Evolutionary conservation across 2,797 vertebrate species (phyloP).

Genomic region (Triplophysa yarkandensis): DNA sequence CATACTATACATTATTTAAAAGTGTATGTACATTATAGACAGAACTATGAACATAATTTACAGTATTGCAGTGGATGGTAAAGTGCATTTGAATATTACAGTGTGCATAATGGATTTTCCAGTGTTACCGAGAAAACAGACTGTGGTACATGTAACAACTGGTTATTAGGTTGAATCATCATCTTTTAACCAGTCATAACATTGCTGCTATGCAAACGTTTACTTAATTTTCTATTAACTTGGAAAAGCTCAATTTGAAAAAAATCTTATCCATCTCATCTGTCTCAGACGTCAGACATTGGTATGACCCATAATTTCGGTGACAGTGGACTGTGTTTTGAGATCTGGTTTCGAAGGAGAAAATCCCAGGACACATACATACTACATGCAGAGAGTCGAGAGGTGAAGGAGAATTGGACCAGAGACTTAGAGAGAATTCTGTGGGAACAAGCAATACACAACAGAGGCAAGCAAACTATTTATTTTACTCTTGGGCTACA

Average conservation of each 20-base stretch:
- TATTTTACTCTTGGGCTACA: background rate
- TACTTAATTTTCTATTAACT: background rate
- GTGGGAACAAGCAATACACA: conserved; percentile 83
- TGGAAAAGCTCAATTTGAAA: too few species aligned
- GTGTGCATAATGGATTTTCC: too few species aligned
- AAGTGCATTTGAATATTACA: too few species aligned
- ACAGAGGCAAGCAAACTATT: conserved; percentile 71
- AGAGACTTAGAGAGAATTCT: conserved; percentile 81
- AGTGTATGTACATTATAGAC: too few species aligned
- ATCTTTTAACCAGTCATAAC: background rate
- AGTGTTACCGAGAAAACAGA: too few species aligned
- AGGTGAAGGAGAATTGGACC: conserved; percentile 79
- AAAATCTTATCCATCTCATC: background rate
- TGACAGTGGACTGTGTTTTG: conserved; percentile 80
- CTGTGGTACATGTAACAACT: too few species aligned
- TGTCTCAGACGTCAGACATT: conserved; percentile 78
- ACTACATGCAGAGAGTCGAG: conserved; percentile 72
- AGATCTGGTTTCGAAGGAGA: conserved; percentile 85
- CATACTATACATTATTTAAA: too few species aligned
- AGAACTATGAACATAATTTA: too few species aligned
- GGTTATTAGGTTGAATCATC: too few species aligned
- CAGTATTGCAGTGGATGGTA: too few species aligned
- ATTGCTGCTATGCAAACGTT: background rate
- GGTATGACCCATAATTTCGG: conserved; percentile 83
- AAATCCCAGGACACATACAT: conserved; percentile 82